phyloP scores from a whole-genome alignment of 2,888 invertebrate species.

The Eristalinus aeneus region DNA sequence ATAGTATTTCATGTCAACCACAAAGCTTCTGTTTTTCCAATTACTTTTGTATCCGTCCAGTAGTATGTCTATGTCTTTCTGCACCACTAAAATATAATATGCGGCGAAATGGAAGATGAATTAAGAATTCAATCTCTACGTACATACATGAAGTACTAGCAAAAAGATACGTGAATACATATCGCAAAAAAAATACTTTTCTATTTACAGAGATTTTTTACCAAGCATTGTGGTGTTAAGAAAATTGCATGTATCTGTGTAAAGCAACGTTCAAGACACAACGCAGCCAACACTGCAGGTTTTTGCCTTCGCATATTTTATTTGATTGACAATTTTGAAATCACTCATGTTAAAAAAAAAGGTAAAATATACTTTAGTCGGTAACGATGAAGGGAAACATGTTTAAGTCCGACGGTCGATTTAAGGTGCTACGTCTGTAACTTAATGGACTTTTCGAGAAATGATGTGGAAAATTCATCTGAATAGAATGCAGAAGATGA shows the following conservation, averaged over 20 bases:
- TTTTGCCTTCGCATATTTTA: not conserved
- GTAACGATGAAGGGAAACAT: conserved; percentile 38
- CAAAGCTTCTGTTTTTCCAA: conserved; percentile 25
- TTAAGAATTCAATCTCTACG: not conserved
- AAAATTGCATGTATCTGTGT: no score
- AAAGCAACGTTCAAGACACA: no score
- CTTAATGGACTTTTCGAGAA: conserved; percentile 35
- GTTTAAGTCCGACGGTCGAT: conserved; percentile 59
- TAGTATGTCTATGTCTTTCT: no score
- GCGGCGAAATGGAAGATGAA: conserved; percentile 7
- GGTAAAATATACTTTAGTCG: not conserved
- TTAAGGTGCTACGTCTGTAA: conserved; percentile 23
- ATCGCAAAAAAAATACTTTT: no score
- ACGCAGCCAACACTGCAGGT: not conserved
- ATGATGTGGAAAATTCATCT: conserved; percentile 51
- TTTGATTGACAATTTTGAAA: not conserved
- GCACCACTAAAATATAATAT: conserved; percentile 25
- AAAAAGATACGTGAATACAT: not conserved
- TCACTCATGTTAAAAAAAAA: not conserved
- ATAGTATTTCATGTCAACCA: not conserved
- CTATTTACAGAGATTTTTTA: no score
- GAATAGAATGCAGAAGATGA: conserved; percentile 21
- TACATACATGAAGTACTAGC: not conserved
- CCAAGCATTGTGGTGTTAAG: not conserved
- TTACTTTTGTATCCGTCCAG: conserved; percentile 39